Evolutionary conservation across 2,888 invertebrate species (phyloP).

Genomic region (Antitype chi): DNA sequence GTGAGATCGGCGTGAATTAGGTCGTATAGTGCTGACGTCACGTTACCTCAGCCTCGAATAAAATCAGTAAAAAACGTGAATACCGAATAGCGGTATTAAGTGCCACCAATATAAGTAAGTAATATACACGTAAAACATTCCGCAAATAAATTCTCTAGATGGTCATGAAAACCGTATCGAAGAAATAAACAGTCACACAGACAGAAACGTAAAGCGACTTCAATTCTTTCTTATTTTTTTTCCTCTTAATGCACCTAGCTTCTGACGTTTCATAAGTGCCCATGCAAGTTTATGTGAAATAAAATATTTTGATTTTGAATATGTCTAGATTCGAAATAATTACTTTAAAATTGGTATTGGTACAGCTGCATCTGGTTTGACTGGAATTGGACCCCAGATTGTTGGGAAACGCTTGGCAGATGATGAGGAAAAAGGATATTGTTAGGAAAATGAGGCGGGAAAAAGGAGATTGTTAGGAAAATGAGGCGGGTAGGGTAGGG

Average conservation of each 20-base stretch:
- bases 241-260: no score
- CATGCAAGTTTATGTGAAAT: no score
- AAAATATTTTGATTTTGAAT: background rate
- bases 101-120: no score
- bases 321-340: background rate
- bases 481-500: background rate
- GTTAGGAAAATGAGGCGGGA: background rate
- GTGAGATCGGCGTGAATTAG: conserved; percentile 48
- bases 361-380: background rate
- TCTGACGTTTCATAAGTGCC: no score
- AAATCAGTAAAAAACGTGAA: no score
- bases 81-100: no score
- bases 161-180: background rate
- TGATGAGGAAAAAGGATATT: no score
- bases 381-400: background rate
- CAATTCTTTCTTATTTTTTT: background rate
- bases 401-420: background rate
- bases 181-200: background rate
- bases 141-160: background rate
- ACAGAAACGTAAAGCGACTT: background rate
- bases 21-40: conserved; percentile 59
- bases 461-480: no score
- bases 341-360: background rate
- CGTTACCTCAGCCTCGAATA: conserved; percentile 38
- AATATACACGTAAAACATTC: background rate